Evolutionary conservation across 2,113 vertebrate species (phyloP).

Genomic region (Pelecanus crispus): DNA sequence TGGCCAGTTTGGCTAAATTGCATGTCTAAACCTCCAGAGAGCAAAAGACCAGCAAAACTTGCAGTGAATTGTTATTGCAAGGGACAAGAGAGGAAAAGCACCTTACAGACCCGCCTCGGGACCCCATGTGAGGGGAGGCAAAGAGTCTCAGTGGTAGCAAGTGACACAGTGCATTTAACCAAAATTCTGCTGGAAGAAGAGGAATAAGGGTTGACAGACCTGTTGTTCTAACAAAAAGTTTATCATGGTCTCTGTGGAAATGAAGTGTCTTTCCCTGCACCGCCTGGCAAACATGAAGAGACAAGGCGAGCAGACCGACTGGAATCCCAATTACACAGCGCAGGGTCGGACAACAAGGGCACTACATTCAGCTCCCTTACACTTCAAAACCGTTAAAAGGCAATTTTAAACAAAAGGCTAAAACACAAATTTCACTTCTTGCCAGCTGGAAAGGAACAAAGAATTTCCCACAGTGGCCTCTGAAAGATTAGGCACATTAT

Average conservation of each 20-base stretch:
- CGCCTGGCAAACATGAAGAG: neutral
- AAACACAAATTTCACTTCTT: constrained; percentile 4
- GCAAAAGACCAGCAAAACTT: neutral
- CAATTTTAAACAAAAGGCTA: neutral
- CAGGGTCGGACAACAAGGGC: neutral
- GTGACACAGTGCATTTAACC: neutral
- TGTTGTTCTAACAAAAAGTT: neutral
- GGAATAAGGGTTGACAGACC: neutral
- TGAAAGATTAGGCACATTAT: neutral
- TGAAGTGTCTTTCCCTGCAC: neutral
- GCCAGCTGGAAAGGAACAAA: neutral
- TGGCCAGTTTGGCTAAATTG: neutral
- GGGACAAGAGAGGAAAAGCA: neutral
- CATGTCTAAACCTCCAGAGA: neutral
- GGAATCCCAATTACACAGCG: neutral
- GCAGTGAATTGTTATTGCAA: neutral
- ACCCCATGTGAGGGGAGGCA: neutral
- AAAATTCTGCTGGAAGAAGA: neutral
- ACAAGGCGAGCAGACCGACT: neutral
- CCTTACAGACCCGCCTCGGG: neutral
- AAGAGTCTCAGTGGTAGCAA: neutral
- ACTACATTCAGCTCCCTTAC: neutral
- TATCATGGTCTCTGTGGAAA: neutral
- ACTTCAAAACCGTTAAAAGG: neutral
- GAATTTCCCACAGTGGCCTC: neutral